Base-by-base conservation (phyloP, 2,888 invertebrate species). In the Oligia fasciuncula region DNA sequence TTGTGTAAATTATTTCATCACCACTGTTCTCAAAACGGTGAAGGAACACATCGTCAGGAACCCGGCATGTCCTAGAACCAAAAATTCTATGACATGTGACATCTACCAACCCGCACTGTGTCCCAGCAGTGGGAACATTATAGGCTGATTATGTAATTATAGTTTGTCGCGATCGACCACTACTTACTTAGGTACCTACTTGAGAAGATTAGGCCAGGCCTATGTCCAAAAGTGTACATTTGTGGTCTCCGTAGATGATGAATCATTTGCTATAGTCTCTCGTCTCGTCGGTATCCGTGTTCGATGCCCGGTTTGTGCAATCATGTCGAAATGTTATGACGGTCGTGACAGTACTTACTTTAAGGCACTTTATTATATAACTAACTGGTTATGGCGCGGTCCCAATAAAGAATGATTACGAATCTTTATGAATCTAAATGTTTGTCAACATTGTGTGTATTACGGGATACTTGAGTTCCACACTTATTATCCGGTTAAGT, bases 391-490 rank as follows among this genome's bases (percentile, higher is more conserved):
- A 54, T 68, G 87, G 29, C 29, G 67, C 29, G 66, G 40, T 29
- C 70, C 54, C 49, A 51, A 76, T 79, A 63, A 29, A 73, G 23
- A 49, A 1, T 62, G 73, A 54, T 73, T 57, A 67, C 76, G 46
- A 70, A 76, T 72, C 76, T 86, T 54, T 77, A 81, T 71, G n/a
- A 35, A 43, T 63, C 17, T n/a, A 63, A 66, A 69, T 85, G 57
- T 71, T 85, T 67, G 77, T 80, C 75, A 85, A 85, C 75, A 72
- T 69, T 70, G 66, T 70, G 83, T 68, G n/a, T 19, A 49, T 13
- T 49, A 23, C 60, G 5, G 1, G 46, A 11, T 49, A 17, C 46
- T 35, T 77, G 65, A 66, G n/a, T 66, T 19, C 54, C 54, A 17
- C 4, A 1, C n/a, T 66, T 76, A n/a, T 29, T 63, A 29, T 76